Conservation (phyloP, 2,888 invertebrate genomes). For the Dascillus cervinus region DNA sequence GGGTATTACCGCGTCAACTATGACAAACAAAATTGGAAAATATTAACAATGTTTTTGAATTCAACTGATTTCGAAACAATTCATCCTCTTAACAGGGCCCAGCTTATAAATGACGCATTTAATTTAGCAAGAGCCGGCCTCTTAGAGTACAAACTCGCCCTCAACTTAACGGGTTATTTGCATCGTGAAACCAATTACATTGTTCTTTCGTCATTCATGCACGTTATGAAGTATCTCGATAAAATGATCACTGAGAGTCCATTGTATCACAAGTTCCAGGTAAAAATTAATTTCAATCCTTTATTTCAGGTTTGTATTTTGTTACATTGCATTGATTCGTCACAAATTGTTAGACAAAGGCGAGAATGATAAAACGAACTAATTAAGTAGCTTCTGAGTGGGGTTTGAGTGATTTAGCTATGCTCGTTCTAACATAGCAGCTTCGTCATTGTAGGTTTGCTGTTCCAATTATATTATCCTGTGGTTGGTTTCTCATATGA, state of each 20-base stretch:
- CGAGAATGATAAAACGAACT: no score
- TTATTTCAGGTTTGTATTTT: no score
- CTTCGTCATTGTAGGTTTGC: no score
- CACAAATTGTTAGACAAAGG: no score
- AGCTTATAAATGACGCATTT: conserved; percentile 71
- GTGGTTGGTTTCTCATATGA: no score
- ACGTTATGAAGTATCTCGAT: conserved; percentile 36
- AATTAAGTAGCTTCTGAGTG: no score
- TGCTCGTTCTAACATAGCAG: no score
- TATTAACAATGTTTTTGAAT: conserved; percentile 43
- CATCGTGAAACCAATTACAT: conserved; percentile 59
- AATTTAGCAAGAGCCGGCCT: conserved; percentile 62
- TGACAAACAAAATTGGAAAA: conserved; percentile 50
- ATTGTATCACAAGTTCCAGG: not conserved
- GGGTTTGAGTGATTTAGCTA: no score
- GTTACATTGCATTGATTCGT: no score
- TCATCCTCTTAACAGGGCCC: conserved; percentile 63
- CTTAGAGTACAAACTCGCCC: conserved; percentile 52
- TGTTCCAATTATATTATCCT: no score
- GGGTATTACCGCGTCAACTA: conserved; percentile 51
- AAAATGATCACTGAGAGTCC: not conserved
- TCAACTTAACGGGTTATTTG: conserved; percentile 63
- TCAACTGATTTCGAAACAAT: conserved; percentile 44
- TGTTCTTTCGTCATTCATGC: conserved; percentile 69
- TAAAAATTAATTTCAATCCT: conserved; percentile 1